Percentiles rank a stretch among this genome's conserved stretches.
These are phyloP conservation scores for Corythornis madagascariensis DNA, from an alignment of 2,113 vertebrate species.

Conservation along the genomic window DNA sequence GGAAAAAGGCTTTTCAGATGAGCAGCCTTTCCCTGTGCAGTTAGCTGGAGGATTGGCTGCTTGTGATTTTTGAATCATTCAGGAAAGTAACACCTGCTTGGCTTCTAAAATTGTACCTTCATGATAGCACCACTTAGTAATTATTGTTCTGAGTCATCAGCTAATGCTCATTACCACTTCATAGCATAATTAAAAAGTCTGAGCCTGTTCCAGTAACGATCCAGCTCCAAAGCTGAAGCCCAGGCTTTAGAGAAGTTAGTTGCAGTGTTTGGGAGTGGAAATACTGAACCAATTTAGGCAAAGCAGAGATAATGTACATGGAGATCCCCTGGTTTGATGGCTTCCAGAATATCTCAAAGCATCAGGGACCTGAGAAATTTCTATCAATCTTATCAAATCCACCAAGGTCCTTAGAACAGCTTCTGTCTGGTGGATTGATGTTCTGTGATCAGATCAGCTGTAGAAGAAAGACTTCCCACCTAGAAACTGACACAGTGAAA, in stretches of 20 bases:
- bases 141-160: constrained; percentile 72
- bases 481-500: not conserved
- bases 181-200: constrained; percentile 66
- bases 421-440: not conserved
- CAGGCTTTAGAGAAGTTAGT: not conserved
- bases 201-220: constrained; percentile 15
- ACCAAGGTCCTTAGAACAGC: not conserved
- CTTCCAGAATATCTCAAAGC: not conserved
- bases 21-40: not conserved
- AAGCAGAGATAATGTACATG: not conserved
- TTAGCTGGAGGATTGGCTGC: constrained; percentile 59
- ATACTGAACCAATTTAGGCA: not conserved
- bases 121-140: constrained; percentile 65
- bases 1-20: constrained; percentile 50
- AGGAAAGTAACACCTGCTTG: constrained; percentile 69
- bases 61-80: constrained; percentile 65
- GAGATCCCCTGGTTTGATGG: not conserved
- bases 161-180: constrained; percentile 60
- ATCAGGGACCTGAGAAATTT: not conserved
- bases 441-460: not conserved
- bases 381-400: not conserved
- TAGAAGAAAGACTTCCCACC: not conserved
- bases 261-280: not conserved
- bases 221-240: constrained; percentile 7
- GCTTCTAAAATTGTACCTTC: constrained; percentile 68